phyloP scores from a whole-genome alignment of 2,888 invertebrate species.

The Cyaniris semiargus region DNA sequence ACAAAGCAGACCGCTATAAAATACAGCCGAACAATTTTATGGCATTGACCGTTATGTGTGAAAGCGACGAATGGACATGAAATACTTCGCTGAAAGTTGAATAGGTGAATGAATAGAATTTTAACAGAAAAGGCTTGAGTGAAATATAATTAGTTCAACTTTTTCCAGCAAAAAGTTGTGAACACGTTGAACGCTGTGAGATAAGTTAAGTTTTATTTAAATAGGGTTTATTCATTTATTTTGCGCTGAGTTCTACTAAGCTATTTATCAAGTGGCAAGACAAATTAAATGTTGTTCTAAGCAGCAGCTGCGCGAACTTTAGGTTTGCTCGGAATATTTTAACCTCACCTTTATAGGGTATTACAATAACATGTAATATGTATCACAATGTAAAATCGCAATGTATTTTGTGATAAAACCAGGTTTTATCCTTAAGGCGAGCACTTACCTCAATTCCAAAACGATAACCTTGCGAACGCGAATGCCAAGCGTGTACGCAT shows the following conservation, averaged over 20 bases:
- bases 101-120: not conserved
- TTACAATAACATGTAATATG: not conserved
- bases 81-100: not conserved
- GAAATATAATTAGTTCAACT: not conserved
- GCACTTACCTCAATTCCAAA: too few species aligned
- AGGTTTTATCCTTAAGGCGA: too few species aligned
- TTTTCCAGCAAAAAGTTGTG: not conserved
- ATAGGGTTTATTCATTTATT: conserved; percentile 14
- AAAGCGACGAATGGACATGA: not conserved
- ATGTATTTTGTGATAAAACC: too few species aligned
- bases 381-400: not conserved
- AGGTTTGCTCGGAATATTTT: not conserved
- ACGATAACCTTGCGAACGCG: too few species aligned
- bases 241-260: not conserved
- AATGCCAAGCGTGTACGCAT: too few species aligned
- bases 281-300: conserved; percentile 26
- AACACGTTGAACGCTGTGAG: not conserved
- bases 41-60: not conserved
- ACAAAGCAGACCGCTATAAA: conserved; percentile 8
- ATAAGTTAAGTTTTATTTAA: conserved; percentile 12
- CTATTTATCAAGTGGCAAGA: conserved; percentile 24
- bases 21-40: not conserved
- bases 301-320: conserved; percentile 10
- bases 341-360: not conserved
- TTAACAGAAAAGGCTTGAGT: not conserved